These are phyloP conservation scores for Liparis tanakae DNA, from an alignment of 2,797 vertebrate genomes.

Conservation along the genomic window DNA sequence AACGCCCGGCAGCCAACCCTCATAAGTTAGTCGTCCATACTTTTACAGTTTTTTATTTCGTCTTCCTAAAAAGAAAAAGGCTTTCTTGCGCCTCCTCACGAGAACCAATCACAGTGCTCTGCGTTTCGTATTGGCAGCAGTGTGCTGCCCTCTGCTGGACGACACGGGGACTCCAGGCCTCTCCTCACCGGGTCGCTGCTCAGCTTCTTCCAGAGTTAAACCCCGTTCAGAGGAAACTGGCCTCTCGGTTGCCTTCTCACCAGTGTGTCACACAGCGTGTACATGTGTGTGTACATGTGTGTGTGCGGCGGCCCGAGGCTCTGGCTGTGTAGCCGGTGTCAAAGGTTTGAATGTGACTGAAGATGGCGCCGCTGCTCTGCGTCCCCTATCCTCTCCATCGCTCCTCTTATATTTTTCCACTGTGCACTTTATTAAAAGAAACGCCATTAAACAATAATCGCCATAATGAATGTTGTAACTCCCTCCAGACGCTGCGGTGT, in stretches of 20 bases:
- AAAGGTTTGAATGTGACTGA: conserved; percentile 52
- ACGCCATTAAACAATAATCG: conserved; percentile 72
- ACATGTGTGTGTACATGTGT: conserved; percentile 37
- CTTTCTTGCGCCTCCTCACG: background rate
- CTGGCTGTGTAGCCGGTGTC: conserved; percentile 20
- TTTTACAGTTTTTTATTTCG: background rate
- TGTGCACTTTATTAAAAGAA: conserved; percentile 52
- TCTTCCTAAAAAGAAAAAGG: background rate
- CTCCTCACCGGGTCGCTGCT: background rate
- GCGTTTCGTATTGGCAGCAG: background rate
- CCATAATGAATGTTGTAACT: conserved; percentile 73
- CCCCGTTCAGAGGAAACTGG: background rate
- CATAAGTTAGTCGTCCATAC: background rate
- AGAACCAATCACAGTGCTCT: background rate
- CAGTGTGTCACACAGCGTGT: conserved; percentile 38
- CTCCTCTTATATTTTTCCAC: conserved; percentile 64
- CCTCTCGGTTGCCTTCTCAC: background rate
- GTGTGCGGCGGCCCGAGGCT: background rate
- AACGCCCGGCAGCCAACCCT: background rate
- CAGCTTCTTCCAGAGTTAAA: conserved; percentile 13
- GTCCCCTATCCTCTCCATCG: conserved; percentile 30
- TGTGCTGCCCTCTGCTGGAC: conserved; percentile 24
- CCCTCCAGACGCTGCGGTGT: conserved; percentile 66
- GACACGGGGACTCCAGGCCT: background rate
- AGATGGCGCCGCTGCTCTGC: conserved; percentile 51